Base-by-base conservation (phyloP, 2,888 invertebrate genomes). In the Lasioglossum villosulum region DNA sequence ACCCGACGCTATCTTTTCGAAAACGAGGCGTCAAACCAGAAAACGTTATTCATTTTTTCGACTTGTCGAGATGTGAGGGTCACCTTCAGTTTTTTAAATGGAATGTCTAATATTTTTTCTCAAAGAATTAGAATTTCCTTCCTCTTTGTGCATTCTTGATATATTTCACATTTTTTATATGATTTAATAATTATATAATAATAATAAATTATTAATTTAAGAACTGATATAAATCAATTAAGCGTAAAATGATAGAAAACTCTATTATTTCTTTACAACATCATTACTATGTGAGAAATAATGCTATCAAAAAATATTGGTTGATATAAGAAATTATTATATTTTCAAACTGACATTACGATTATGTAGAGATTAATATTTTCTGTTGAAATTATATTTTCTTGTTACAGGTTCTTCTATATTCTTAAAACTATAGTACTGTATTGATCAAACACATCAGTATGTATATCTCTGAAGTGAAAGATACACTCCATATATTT, bases 401-500 rank as follows among this genome's bases (percentile, higher is more conserved):
- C 30, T 19, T 66, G 6, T 34, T 3, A 10, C 34, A 3, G 19
- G 8, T 34, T 66, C 3, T 34, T 34, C 10, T 19, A n/a, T 59
- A 10, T 23, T 66, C 19, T 42, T 14, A 42, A 4, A 30, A 34
- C 10, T 23, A 23, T 23, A 68, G 10, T 10, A 37, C 30, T 37
- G 10, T 68, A 68, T 68, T 68, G 66, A 68, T 68, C 66, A 68
- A 68, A 68, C 66, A 10, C 10, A 10, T 23, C 66, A 68, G 66
- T 66, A 34, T 2, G 16, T 45, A 45, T 45, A 45, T 45, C 30
- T 34, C 6, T 66, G 19, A 34, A 66, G 66, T 12, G 19, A 34
- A 34, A 16, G 63, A 63, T 34, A 27, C 30, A 10, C 10, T 63
- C 34, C 19, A 30, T 63, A 66, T 30, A 56, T 66, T 66, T 66